Conservation (phyloP, 2,888 invertebrate genomes). For the Mesoligia furuncula region DNA sequence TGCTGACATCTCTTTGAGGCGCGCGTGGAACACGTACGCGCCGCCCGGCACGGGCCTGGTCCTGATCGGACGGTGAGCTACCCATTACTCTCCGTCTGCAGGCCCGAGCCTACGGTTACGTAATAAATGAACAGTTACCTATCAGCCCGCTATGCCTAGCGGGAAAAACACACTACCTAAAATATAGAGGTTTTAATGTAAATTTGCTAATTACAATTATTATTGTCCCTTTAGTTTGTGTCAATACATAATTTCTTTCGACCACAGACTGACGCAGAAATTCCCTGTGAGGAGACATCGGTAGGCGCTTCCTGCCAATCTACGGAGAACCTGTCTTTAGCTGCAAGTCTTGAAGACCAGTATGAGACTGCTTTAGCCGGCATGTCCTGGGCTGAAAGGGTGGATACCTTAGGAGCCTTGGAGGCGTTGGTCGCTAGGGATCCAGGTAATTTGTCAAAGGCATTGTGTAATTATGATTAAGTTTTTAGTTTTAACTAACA, state of each 20-base stretch:
- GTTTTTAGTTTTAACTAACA: not conserved
- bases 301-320: conserved; percentile 61
- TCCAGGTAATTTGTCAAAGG: conserved; percentile 91
- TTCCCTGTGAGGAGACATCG: conserved; percentile 87
- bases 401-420: conserved; percentile 94
- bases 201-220: not conserved
- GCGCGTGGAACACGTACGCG: no score
- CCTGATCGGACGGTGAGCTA: no score
- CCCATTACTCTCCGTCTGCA: no score
- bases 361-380: conserved; percentile 93
- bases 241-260: not conserved
- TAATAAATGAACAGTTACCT: no score
- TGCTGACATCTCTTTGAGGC: no score
- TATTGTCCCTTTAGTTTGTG: not conserved
- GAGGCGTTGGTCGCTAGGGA: conserved; percentile 96
- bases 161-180: not conserved
- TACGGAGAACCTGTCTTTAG: conserved; percentile 72
- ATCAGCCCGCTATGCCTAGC: not conserved
- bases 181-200: not conserved
- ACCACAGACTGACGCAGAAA: conserved; percentile 91
- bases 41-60: no score
- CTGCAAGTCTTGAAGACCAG: conserved; percentile 91
- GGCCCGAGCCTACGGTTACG: no score
- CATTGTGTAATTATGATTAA: not conserved
- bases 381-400: conserved; percentile 96